Conservation (phyloP, 2,888 invertebrate genomes). For the Aleiodes leptofemur region DNA sequence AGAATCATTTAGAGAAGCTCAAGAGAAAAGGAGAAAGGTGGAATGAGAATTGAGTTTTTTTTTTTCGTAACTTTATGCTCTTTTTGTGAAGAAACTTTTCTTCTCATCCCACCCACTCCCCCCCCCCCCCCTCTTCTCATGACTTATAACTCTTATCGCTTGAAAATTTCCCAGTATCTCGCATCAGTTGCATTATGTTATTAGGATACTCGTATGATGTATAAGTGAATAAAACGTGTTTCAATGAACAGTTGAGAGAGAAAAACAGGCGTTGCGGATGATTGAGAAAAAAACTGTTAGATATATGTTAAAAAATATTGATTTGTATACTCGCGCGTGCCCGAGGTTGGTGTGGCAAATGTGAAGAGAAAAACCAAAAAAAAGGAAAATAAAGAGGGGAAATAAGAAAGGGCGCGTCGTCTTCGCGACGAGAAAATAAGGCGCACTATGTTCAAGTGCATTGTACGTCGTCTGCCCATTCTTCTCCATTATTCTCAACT, state of each 20-base stretch:
- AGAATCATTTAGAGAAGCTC: conserved; percentile 47
- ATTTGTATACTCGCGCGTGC: conserved; percentile 67
- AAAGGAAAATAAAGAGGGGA: not conserved
- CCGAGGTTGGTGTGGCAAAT: conserved; percentile 59
- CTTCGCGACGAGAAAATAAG: conserved; percentile 61
- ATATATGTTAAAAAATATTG: conserved; percentile 67
- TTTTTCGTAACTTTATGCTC: conserved; percentile 20
- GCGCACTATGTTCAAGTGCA: conserved; percentile 35
- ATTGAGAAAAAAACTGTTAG: conserved; percentile 64
- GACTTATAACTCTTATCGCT: not conserved
- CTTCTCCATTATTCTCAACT: conserved; percentile 30
- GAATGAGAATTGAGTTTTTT: not conserved
- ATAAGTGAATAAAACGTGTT: conserved; percentile 40
- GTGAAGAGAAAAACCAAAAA: conserved; percentile 50
- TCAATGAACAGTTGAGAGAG: not conserved
- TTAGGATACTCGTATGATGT: not conserved
- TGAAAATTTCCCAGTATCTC: conserved; percentile 26
- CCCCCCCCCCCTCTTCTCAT: not conserved
- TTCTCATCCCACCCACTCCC: conserved; percentile 4
- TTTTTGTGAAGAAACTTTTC: conserved; percentile 17
- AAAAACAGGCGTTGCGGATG: conserved; percentile 46
- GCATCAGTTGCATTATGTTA: conserved; percentile 30
- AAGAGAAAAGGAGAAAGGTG: not conserved
- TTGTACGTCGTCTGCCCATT: conserved; percentile 21
- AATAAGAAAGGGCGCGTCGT: conserved; percentile 10